Conservation (phyloP, 2,888 invertebrate genomes). For the Phyllotreta striolata region DNA sequence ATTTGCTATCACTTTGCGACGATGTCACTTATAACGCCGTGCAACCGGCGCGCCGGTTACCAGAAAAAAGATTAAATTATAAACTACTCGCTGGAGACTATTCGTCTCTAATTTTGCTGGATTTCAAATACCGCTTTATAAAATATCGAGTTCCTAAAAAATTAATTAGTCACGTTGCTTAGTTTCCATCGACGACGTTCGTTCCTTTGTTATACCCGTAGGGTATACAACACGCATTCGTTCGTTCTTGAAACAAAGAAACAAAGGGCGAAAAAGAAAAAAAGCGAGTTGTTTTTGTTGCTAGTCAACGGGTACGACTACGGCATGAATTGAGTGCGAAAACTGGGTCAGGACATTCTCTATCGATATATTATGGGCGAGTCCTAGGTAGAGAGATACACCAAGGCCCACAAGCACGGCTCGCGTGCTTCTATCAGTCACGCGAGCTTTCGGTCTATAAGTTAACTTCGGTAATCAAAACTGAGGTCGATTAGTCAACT, state of each 20-base stretch:
- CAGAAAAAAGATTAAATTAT: slow-evolving; percentile 15
- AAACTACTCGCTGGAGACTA: slow-evolving; percentile 5
- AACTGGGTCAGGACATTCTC: slow-evolving; percentile 47
- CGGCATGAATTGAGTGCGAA: slow-evolving; percentile 41
- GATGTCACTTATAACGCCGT: slow-evolving; percentile 40
- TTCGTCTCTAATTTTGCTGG: not conserved
- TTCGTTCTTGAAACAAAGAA: slow-evolving; percentile 5
- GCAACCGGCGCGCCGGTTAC: not conserved
- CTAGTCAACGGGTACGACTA: slow-evolving; percentile 16
- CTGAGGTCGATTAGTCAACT: slow-evolving; percentile 37
- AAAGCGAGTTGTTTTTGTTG: slow-evolving; percentile 21
- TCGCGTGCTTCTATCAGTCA: slow-evolving; percentile 46
- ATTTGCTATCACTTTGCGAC: slow-evolving; percentile 42
- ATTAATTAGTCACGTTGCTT: too few species aligned
- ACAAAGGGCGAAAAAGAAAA: slow-evolving; percentile 3
- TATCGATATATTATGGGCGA: slow-evolving; percentile 45
- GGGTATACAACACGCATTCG: too few species aligned
- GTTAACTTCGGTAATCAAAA: slow-evolving; percentile 48
- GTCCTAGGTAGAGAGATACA: slow-evolving; percentile 41
- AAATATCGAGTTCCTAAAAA: too few species aligned
- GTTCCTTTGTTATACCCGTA: too few species aligned
- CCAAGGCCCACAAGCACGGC: slow-evolving; percentile 40
- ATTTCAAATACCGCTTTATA: too few species aligned
- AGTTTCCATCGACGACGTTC: too few species aligned
- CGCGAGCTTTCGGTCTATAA: slow-evolving; percentile 44